Percentiles rank a stretch among this genome's conserved stretches.
Conservation (phyloP, 1,140 invertebrate genomes). For the Paralvinella palmiformis region DNA sequence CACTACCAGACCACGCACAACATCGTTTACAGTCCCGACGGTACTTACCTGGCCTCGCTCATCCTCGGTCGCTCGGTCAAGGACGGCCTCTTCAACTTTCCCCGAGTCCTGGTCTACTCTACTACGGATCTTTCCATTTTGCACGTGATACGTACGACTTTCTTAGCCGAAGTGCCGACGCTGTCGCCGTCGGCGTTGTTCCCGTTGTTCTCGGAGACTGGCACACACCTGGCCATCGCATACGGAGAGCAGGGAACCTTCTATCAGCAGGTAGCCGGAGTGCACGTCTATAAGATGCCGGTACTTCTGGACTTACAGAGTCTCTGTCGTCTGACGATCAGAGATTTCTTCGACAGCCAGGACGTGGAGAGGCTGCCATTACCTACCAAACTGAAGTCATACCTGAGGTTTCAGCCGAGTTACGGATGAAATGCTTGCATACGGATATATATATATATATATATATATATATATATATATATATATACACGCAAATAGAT, state of each 20-base stretch:
- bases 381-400: constrained; percentile 20
- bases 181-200: constrained; percentile 19
- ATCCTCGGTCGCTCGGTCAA: constrained; percentile 21
- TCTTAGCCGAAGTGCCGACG: constrained; percentile 19
- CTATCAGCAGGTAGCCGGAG: constrained; percentile 21
- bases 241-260: constrained; percentile 23
- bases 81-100: constrained; percentile 24
- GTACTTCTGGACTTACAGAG: constrained; percentile 17
- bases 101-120: constrained; percentile 18
- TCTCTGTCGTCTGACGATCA: constrained; percentile 15
- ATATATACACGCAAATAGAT: too few relatives aligned
- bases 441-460: too few relatives aligned
- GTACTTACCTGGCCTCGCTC: constrained; percentile 18
- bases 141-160: constrained; percentile 14
- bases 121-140: constrained; percentile 7
- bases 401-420: constrained; percentile 15
- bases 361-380: constrained; percentile 17
- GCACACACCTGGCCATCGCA: constrained; percentile 17
- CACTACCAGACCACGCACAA: constrained; percentile 22
- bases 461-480: too few relatives aligned
- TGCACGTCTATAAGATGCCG: constrained; percentile 18
- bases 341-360: constrained; percentile 19
- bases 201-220: constrained; percentile 20
- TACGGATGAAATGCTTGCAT: too few relatives aligned
- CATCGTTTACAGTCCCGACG: constrained; percentile 20